Percentiles rank a stretch among this genome's conserved stretches.
phyloP scores from a whole-genome alignment of 2,113 vertebrate genomes.

The Cavia porcellus region DNA sequence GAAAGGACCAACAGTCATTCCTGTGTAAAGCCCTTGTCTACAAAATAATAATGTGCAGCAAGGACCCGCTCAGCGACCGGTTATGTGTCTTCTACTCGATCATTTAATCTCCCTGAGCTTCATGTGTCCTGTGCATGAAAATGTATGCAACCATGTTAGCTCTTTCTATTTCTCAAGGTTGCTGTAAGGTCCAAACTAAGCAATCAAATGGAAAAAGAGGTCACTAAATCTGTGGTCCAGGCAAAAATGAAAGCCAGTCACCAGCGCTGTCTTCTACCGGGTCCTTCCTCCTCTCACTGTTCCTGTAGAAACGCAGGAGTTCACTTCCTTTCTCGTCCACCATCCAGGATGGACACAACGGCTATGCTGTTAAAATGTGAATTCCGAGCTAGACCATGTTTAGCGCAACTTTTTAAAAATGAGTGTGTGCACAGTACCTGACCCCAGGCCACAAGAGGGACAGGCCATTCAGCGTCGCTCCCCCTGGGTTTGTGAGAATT shows the following conservation, averaged over 20 bases:
- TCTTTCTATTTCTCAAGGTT: conserved; percentile 21
- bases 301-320: too few species aligned
- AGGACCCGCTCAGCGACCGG: not conserved
- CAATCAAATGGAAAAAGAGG: not conserved
- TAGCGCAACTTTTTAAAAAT: not conserved
- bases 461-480: accelerated
- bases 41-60: not conserved
- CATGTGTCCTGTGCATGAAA: not conserved
- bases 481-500: not conserved
- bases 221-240: not conserved
- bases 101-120: not conserved
- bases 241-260: not conserved
- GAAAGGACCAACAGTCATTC: not conserved
- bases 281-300: not conserved
- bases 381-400: not conserved
- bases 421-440: not conserved
- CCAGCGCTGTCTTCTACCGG: not conserved
- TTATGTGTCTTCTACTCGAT: not conserved
- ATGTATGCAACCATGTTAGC: not conserved
- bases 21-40: not conserved
- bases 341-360: not conserved
- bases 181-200: not conserved
- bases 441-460: not conserved
- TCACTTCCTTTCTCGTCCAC: not conserved
- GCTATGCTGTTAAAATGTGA: not conserved